Conservation (phyloP, 2,888 invertebrate genomes). For the Rhagophthalmus giganteus region DNA sequence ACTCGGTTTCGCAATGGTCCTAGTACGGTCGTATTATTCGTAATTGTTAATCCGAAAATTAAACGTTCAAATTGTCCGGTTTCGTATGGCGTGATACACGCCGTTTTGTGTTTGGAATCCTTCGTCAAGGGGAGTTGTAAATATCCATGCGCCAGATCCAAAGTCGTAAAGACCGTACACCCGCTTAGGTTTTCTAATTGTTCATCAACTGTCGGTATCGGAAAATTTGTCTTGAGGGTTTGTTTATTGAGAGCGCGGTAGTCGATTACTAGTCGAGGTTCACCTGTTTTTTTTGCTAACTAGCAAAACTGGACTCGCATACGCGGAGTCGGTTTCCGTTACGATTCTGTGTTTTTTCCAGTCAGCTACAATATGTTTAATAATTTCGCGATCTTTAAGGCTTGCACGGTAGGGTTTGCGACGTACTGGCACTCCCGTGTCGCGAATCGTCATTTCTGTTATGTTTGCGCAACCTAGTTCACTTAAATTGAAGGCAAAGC, state of each 20-base stretch:
- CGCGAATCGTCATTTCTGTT: slow-evolving; percentile 16
- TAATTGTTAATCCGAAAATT: slow-evolving; percentile 43
- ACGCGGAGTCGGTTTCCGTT: slow-evolving; percentile 34
- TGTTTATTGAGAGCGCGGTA: slow-evolving; percentile 31
- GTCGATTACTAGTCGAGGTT: slow-evolving; percentile 29
- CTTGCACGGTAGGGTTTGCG: slow-evolving; percentile 20
- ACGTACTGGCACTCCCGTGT: slow-evolving; percentile 16
- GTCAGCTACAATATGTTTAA: slow-evolving; percentile 24
- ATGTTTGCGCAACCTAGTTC: slow-evolving; percentile 20
- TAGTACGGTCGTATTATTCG: slow-evolving; percentile 39
- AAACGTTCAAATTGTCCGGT: slow-evolving; percentile 41
- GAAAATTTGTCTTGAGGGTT: slow-evolving; percentile 27
- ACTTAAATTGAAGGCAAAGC: slow-evolving; percentile 18
- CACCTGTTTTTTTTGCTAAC: slow-evolving; percentile 31
- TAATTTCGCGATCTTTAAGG: slow-evolving; percentile 11
- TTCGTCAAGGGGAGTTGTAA: slow-evolving; percentile 19
- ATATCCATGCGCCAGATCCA: slow-evolving; percentile 17
- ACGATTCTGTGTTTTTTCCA: slow-evolving; percentile 33
- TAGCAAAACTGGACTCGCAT: slow-evolving; percentile 33
- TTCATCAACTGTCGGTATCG: slow-evolving; percentile 31
- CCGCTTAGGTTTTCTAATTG: slow-evolving; percentile 27
- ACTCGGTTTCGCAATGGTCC: slow-evolving; percentile 20
- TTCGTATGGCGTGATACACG: slow-evolving; percentile 38
- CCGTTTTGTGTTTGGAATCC: slow-evolving; percentile 19
- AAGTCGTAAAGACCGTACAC: slow-evolving; percentile 19